phyloP scores from a whole-genome alignment of 2,113 vertebrate genomes.

The Aegithalos caudatus region DNA sequence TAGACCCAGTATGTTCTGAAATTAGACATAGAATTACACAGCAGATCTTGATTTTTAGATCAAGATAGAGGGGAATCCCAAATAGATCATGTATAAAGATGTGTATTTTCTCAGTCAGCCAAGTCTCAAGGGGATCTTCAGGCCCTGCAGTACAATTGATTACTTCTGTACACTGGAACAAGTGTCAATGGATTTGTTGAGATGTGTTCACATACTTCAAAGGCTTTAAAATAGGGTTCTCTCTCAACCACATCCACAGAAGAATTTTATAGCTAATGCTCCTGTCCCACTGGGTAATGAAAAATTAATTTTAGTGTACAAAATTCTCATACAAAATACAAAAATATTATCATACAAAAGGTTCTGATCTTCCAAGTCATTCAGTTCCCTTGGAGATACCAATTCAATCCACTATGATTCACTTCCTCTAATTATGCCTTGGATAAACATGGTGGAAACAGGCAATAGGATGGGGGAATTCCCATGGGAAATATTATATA shows the following conservation, averaged over 20 bases:
- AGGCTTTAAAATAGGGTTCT: not conserved
- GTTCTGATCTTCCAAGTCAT: not conserved
- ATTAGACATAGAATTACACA: not conserved
- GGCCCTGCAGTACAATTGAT: not conserved
- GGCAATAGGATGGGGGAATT: not conserved
- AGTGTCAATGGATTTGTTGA: not conserved
- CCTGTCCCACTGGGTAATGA: not conserved
- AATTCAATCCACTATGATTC: not conserved
- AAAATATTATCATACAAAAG: not conserved
- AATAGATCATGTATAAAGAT: not conserved
- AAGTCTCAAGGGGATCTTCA: not conserved
- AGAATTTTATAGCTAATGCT: not conserved
- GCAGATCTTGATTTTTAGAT: not conserved
- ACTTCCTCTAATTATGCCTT: not conserved
- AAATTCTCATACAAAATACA: not conserved
- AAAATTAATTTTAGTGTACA: not conserved
- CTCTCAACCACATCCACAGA: not conserved
- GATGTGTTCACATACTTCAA: not conserved
- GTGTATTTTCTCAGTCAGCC: not conserved
- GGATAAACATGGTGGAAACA: not conserved
- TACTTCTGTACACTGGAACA: not conserved
- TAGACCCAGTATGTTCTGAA: not conserved
- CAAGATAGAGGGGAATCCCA: not conserved
- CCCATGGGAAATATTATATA: not conserved
- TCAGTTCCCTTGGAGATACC: not conserved